Percentiles rank a stretch among this genome's conserved stretches.
Evolutionary conservation across 2,797 vertebrate genomes (phyloP).

Genomic region (Heteromormyrus szaboi): DNA sequence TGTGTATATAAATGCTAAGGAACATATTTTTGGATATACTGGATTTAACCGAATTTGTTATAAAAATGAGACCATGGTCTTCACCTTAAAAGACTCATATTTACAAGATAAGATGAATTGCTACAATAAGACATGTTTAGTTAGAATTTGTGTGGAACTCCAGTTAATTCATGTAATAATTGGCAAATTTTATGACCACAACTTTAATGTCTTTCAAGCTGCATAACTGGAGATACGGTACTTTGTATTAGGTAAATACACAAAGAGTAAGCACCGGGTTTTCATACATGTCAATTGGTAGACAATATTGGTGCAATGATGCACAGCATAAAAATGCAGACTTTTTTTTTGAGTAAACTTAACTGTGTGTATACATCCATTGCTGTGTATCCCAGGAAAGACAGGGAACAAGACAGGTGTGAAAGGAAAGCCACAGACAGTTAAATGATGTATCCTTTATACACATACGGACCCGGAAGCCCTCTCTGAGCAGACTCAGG

Average conservation of each 20-base stretch:
- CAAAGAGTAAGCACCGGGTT: not conserved
- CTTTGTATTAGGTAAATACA: not conserved
- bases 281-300: not conserved
- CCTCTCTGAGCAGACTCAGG: not conserved
- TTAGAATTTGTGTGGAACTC: not conserved
- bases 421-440: not conserved
- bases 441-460: not conserved
- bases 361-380: not conserved
- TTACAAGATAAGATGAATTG: not conserved
- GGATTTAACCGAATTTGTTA: not conserved
- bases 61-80: not conserved
- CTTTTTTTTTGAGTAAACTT: not conserved
- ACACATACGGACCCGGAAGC: not conserved
- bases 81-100: not conserved
- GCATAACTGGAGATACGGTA: not conserved
- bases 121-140: not conserved
- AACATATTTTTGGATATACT: not conserved
- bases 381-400: not conserved
- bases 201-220: not conserved
- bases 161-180: not conserved
- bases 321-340: not conserved
- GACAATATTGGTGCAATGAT: not conserved
- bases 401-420: not conserved
- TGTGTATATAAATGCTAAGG: not conserved
- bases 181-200: not conserved